Evolutionary conservation across 2,888 invertebrate species (phyloP), one percentile per base, ranked within the genome.

Genomic region (Hypercompe scribonia): DNA sequence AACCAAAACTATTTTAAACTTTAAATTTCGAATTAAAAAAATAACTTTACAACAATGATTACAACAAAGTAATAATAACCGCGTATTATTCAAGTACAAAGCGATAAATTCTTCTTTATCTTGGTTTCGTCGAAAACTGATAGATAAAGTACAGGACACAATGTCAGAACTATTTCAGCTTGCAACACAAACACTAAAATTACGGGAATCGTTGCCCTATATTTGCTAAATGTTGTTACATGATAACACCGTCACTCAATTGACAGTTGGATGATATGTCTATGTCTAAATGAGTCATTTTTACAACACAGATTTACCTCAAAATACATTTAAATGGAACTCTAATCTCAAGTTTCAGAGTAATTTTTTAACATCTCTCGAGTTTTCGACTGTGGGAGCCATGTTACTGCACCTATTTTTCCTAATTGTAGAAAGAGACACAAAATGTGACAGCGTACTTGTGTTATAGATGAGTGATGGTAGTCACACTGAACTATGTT

Each of bases 61-160:
- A n/a, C 31, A 61, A 61, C 61, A 63, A 63, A 39, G n/a, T 33
- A 21, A 5, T 36, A 70, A 54, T 68, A 76, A 81, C 82, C 77
- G 67, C 18, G 36, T 74, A 75, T 74, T 80, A 77, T 82, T 81
- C 75, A 75, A 74, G 69, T 68, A 78, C 39, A 71, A 70, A 42
- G 67, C 58, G 81, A 82, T 83, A 84, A 75, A 65, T 68, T 75
- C 21, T 74, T 28, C 58, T 54, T 71, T 90, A 90, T 89, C 90
- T 87, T 84, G 86, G 88, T 89, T 91, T 89, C 88, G 85, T 85
- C 79, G 87, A 84, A 87, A 81, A 76, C 77, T 24, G 61, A 61
- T 69, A 69, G 87, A 88, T 87, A 89, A 84, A 74, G 28, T 75
- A 76, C 72, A 80, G 75, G 73, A 68, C 75, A 76, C 72, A 71